Conservation (phyloP, 2,113 vertebrate species). For the Atherinomorus stipes region DNA sequence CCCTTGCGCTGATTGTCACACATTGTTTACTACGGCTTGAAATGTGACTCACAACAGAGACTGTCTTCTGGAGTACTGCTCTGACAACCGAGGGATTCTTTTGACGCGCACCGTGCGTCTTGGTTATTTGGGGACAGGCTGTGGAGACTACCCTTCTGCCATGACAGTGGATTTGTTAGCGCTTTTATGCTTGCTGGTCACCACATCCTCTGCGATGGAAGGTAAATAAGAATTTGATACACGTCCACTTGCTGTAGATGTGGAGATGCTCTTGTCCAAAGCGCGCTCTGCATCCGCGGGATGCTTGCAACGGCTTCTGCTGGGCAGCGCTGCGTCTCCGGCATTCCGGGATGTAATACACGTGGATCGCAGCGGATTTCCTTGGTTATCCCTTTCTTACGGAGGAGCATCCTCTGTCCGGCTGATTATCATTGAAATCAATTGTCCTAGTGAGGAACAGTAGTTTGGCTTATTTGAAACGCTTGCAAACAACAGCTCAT, state of each 20-base stretch:
- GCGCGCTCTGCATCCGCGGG: conserved; percentile 20
- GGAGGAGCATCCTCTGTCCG: conserved; percentile 1
- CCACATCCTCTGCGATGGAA: conserved; percentile 83
- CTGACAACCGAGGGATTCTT: conserved; percentile 77
- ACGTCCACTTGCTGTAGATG: conserved; percentile 14
- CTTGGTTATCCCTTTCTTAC: conserved; percentile 22
- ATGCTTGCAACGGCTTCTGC: background rate
- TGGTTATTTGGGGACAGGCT: conserved; percentile 70
- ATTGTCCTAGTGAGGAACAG: background rate
- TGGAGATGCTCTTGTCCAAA: conserved; percentile 9
- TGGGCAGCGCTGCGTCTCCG: conserved; percentile 35
- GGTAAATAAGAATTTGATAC: conserved; percentile 75
- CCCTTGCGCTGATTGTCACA: conserved; percentile 74
- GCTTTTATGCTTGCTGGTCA: conserved; percentile 78
- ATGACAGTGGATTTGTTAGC: conserved; percentile 85
- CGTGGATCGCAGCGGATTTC: conserved; percentile 58
- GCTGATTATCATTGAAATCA: background rate
- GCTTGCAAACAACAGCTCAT: background rate
- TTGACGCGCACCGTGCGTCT: conserved; percentile 74
- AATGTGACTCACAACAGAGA: conserved; percentile 83
- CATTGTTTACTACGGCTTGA: conserved; percentile 84
- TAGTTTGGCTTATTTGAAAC: background rate
- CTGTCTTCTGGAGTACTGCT: conserved; percentile 78
- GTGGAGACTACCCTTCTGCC: conserved; percentile 77
- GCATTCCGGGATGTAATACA: conserved; percentile 51